Conservation (phyloP, 2,797 vertebrate genomes). For the Malurus leucopterus region DNA sequence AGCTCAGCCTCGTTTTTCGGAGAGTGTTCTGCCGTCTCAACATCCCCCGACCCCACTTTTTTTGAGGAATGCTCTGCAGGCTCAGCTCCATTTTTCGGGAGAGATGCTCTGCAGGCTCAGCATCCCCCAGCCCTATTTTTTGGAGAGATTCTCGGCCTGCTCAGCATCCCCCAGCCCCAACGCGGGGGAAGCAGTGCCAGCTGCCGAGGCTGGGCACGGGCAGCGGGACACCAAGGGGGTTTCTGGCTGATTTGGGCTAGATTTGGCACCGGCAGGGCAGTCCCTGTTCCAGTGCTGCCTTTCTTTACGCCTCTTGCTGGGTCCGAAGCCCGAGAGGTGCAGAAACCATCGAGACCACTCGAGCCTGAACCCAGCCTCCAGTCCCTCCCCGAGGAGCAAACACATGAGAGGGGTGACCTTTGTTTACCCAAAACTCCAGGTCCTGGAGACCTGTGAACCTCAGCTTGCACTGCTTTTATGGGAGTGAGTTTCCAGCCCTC, state of each 20-base stretch:
- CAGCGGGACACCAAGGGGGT: fast-evolving
- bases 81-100: not conserved
- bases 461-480: fast-evolving
- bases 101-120: not conserved
- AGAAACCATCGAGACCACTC: fast-evolving
- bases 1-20: not conserved
- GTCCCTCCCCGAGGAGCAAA: fast-evolving
- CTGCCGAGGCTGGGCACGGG: fast-evolving
- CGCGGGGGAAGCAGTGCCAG: fast-evolving
- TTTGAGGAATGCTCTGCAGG: not conserved
- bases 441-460: not conserved
- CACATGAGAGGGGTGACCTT: fast-evolving
- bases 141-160: not conserved
- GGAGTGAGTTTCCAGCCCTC: fast-evolving
- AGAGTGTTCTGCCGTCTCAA: not conserved
- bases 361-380: fast-evolving
- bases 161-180: fast-evolving
- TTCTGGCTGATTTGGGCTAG: not conserved
- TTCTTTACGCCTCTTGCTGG: fast-evolving
- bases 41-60: not conserved
- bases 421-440: not conserved
- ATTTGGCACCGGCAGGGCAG: fast-evolving
- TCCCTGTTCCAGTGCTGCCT: fast-evolving
- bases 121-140: not conserved
- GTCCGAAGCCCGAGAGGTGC: fast-evolving